Evolutionary conservation across 2,113 vertebrate species (phyloP), one percentile per base, ranked within the genome.

Genomic region (Prinia subflava): DNA sequence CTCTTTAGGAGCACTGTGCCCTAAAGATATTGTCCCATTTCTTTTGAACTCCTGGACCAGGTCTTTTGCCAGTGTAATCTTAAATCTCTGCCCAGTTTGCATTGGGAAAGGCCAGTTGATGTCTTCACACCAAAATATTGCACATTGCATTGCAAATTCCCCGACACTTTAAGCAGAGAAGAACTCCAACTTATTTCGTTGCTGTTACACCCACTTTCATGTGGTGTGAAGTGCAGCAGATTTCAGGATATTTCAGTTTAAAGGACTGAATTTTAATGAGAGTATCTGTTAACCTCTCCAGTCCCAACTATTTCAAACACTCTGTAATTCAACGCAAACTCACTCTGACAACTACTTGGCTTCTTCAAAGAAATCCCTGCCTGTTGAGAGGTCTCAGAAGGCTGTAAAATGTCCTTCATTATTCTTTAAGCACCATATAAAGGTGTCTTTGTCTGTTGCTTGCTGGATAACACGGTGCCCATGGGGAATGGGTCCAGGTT

Each of bases 151-250:
- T 94, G 90, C 76, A 92, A 94, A 93, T 87, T 80, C 59, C 90
- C 82, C 4, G 0, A 88, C 47, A 25, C 71, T 97, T 92, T 31
- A 63, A 67, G 89, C 76, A 90, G 83, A 80, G 86, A 89, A 89
- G 79, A 93, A 83, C 86, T 96, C 76, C 89, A 94, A 65, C 80
- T 95, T 94, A 86, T 90, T 93, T 92, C 68, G n/a, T 70, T 86
- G 86, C 83, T 81, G 80, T 55, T 97, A 90, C 94, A 95, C 95
- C 96, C 94, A 96, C 94, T 92, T 97, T 93, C 92, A 47, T 96
- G 95, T 93, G 94, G 96, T 97, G 92, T 93, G 96, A 97, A 96
- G 64, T 50, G 80, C 83, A 93, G 86, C 95, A 95, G 94, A 94
- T 96, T 97, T 97, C 83, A 88, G 80, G 92, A 83, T 93, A 93